Base-by-base conservation (phyloP, 2,888 invertebrate species). In the Apotomis turbidana region DNA sequence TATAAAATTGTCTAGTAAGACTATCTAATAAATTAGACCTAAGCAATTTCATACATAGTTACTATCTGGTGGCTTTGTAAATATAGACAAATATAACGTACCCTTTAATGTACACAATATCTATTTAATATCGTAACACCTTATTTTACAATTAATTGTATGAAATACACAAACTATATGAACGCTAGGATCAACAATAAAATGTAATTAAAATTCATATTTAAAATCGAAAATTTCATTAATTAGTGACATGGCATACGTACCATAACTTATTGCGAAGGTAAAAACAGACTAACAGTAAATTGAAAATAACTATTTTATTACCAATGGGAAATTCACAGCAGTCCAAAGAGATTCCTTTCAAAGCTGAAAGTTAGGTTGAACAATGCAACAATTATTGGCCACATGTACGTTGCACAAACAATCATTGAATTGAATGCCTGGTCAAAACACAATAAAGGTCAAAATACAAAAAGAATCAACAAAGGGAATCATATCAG, bases 1-100 rank as follows among this genome's bases (percentile, higher is more conserved):
- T 89, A 85, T 88, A 88, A 90, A 90, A 88, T 87, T 89, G 86
- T 88, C 87, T 87, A 89, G 82, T 86, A 86, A 86, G 83, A 84
- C 87, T 88, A 89, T 87, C 84, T 88, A 88, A 85, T 80, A 85
- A 75, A 86, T 87, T 85, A 88, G 81, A 84, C 79, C 84, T 85
- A 88, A 85, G 83, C 84, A 85, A 86, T 83, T 27, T 83, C 75
- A 84, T 80, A 82, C 77, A 81, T 72, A 68, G 75, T 75, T 79
- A 71, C 76, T 78, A 74, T 80, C 78, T 79, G 78, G 79, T 78
- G 59, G 77, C 74, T 74, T 72, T 74, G 64, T 74, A 71, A 74
- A 74, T 71, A 74, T 66, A 73, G 71, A 75, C 63, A 74, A 74
- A 67, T 70, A 68, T 70, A 67, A 68, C 63, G 61, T 69, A 72